Percentiles rank a stretch among this genome's conserved stretches.
phyloP scores from a whole-genome alignment of 2,888 invertebrate species.

The Sarcophaga rosellei region DNA sequence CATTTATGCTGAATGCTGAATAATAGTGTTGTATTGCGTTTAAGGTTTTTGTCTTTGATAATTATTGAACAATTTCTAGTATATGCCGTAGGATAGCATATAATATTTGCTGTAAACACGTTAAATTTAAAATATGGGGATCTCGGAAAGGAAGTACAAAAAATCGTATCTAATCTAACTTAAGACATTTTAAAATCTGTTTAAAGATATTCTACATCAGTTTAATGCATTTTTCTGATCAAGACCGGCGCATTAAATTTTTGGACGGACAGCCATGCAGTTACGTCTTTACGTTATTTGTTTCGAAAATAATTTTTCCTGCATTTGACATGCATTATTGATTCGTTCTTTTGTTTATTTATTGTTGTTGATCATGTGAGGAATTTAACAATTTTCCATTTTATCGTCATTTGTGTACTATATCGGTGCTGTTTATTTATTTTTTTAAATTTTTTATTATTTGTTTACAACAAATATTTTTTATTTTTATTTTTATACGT shows the following conservation, averaged over 20 bases:
- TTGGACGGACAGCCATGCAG: not conserved
- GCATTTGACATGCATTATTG: no score
- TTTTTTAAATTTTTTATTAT: not conserved
- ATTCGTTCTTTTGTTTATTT: not conserved
- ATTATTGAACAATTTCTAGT: not conserved
- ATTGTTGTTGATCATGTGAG: not conserved
- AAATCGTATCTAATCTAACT: no score
- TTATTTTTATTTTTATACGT: not conserved
- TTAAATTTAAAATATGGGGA: no score
- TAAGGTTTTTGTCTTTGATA: not conserved
- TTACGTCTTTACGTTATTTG: not conserved
- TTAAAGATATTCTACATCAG: no score
- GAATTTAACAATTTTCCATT: not conserved
- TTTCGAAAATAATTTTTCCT: not conserved
- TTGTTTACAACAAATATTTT: not conserved
- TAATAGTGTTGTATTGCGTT: conserved; percentile 15
- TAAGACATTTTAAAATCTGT: no score
- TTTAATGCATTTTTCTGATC: no score
- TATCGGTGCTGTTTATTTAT: not conserved
- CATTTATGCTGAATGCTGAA: not conserved
- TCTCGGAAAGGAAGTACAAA: no score
- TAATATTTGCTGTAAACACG: no score
- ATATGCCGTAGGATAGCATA: no score
- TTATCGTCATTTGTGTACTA: not conserved
- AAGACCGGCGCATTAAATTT: no score